These are phyloP conservation scores for Ptilonorhynchus violaceus DNA, from an alignment of 2,113 vertebrate genomes.

Conservation along the genomic window DNA sequence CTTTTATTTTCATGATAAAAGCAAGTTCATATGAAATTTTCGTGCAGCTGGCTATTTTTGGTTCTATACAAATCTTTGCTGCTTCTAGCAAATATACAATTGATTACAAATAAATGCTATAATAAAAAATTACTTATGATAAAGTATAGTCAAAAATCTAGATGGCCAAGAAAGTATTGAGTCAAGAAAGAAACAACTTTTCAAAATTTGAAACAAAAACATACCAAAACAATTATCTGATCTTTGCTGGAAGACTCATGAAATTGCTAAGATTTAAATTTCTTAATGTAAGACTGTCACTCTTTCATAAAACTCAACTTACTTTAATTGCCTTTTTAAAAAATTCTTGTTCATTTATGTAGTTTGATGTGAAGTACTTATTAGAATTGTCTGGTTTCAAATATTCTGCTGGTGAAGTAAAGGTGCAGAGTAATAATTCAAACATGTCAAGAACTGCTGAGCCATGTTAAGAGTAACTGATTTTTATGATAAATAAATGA, in stretches of 20 bases:
- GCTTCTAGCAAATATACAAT: background rate
- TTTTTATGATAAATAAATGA: background rate
- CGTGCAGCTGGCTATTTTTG: background rate
- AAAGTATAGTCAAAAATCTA: background rate
- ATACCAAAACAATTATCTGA: background rate
- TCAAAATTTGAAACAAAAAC: background rate
- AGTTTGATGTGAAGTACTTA: accelerated
- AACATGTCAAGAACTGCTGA: background rate
- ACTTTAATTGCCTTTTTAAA: background rate
- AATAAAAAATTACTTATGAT: background rate
- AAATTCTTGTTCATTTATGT: background rate
- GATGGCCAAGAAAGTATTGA: background rate
- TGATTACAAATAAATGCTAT: background rate
- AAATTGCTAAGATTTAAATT: background rate
- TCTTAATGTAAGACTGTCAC: background rate
- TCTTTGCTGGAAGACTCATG: background rate
- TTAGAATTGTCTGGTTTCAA: background rate
- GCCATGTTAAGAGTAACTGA: background rate
- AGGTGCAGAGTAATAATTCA: background rate
- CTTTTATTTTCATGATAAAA: background rate
- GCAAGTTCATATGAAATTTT: background rate
- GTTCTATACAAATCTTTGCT: background rate
- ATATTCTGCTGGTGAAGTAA: background rate
- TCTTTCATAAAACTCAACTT: background rate
- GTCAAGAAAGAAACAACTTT: background rate